Base-by-base conservation (phyloP, 2,797 vertebrate genomes). In the Gadopsis marmoratus region DNA sequence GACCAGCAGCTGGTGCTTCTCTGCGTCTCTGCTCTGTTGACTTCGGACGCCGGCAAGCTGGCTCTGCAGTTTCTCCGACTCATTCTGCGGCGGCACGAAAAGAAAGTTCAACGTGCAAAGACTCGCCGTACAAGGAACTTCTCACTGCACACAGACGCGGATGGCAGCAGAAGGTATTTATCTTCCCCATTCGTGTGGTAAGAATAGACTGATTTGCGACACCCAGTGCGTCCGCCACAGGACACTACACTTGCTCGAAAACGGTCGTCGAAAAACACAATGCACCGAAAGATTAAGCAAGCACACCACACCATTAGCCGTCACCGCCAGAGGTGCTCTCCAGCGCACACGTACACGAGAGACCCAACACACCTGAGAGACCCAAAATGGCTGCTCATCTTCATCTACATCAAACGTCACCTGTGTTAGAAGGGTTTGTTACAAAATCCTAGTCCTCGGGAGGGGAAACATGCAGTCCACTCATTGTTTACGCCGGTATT, bases 321-420 rank as follows among this genome's bases (percentile, higher is more conserved):
- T 93, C 96, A 97, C 95, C 91, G 87, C 93, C 87, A 92, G 89
- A 89, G 86, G 81, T 86, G 93, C 69, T 77, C 87, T 86, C 90
- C 69, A 91, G 91, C 78, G 79, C 86, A 95, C 88, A 95, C 86
- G 79, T 0, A 83, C 82, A 70, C 2, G 54, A 76, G 63, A 69
- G 83, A 83, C 85, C 86, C 79, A 93, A 97, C 97, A 97, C 95
- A 98, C 97, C 97, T 98, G 96, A 83, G 94, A 88, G 85, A 92
- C 94, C 95, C 96, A 95, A 93, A 91, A 93, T 60, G 94, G 95
- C 89, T 88, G 96, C 94, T 94, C 91, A 94, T 96, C 97, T 96
- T 97, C 97, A 96, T 96, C 95, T 96, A 97, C 96, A 97, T 94
- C 97, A 97, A 97, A 97, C 90, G 96, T 96, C 94, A 97, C 97